Evolutionary conservation across 2,797 vertebrate species (phyloP).

Genomic region (Pteronotus mesoamericanus): DNA sequence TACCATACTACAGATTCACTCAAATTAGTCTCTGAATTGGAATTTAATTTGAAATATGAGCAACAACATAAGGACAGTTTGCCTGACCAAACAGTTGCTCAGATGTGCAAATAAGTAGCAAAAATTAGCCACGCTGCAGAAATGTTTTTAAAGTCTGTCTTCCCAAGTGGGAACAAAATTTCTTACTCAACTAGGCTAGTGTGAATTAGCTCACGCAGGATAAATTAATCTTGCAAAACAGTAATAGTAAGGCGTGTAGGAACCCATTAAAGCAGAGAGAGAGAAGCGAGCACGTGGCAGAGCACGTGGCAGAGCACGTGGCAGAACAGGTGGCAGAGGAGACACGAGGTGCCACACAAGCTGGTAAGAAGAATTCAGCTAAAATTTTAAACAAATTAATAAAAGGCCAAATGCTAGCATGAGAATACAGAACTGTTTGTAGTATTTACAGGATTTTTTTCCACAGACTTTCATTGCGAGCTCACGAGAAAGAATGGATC

Average conservation of each 20-base stretch:
- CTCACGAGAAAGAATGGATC: not conserved
- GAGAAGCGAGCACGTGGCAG: not conserved
- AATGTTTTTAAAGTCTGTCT: conserved; percentile 35
- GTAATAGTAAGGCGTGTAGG: not conserved
- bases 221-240: not conserved
- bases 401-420: not conserved
- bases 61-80: conserved; percentile 38
- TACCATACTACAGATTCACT: conserved; percentile 29
- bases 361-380: not conserved
- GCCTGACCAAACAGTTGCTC: conserved; percentile 40
- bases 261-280: not conserved
- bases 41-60: conserved; percentile 53
- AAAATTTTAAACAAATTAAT: not conserved
- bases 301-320: too few species aligned
- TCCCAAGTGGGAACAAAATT: not conserved
- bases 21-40: conserved; percentile 45
- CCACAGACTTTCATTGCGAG: not conserved
- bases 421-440: not conserved
- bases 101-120: conserved; percentile 35
- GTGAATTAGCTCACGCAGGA: not conserved
- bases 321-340: not conserved
- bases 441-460: not conserved
- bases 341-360: not conserved
- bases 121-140: conserved; percentile 26
- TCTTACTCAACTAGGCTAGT: not conserved